Evolutionary conservation across 2,888 invertebrate genomes (phyloP).

Genomic region (Vanessa cardui): DNA sequence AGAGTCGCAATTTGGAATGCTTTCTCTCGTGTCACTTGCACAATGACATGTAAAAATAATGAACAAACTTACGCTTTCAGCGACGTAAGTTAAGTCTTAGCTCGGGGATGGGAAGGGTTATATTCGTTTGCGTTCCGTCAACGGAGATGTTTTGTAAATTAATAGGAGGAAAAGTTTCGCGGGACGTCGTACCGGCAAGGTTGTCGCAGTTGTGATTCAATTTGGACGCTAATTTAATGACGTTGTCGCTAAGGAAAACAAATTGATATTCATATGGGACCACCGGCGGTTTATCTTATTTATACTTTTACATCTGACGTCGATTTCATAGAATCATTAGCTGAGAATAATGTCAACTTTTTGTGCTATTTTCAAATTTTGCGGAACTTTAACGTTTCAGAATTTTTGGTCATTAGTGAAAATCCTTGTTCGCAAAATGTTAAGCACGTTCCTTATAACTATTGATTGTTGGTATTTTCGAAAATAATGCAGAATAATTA

Average conservation of each 20-base stretch:
- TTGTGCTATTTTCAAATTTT: conserved; percentile 18
- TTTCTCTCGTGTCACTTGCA: conserved; percentile 72
- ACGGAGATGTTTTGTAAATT: conserved; percentile 80
- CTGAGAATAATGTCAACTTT: conserved; percentile 41
- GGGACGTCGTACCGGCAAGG: conserved; percentile 78
- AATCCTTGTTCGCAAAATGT: background rate
- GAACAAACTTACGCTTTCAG: conserved; percentile 71
- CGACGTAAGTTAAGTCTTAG: conserved; percentile 65
- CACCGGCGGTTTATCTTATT: conserved; percentile 67
- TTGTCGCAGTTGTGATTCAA: conserved; percentile 83
- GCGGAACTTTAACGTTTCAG: background rate
- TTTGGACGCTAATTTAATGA: conserved; percentile 83
- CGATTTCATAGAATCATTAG: conserved; percentile 50
- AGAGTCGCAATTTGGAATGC: conserved; percentile 63
- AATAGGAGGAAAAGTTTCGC: conserved; percentile 82
- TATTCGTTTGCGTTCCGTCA: conserved; percentile 53
- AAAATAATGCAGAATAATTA: too few species aligned
- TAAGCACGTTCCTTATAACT: too few species aligned
- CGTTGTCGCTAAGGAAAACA: conserved; percentile 76
- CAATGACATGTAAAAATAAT: conserved; percentile 83
- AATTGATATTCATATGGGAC: conserved; percentile 83
- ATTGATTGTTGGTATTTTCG: too few species aligned
- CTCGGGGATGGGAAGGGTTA: conserved; percentile 51
- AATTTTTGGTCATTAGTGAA: background rate
- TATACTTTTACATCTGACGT: conserved; percentile 55